Evolutionary conservation across 2,797 vertebrate genomes (phyloP).

Genomic region (Synanceia verrucosa): DNA sequence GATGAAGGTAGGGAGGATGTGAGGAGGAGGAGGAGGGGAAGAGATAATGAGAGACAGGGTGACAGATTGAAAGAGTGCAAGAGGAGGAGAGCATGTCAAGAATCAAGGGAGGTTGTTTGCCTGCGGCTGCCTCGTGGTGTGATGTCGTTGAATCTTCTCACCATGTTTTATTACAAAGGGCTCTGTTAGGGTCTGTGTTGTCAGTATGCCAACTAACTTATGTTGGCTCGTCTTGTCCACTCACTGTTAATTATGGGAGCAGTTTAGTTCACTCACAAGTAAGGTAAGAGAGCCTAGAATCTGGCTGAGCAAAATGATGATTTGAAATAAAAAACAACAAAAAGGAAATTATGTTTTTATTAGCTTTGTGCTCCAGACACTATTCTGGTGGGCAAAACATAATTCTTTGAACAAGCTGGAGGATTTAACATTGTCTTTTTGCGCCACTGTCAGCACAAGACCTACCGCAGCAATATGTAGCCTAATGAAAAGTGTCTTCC

Average conservation of each 20-base stretch:
- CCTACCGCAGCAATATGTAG: neutral
- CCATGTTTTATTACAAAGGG: conserved; percentile 58
- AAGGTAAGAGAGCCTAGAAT: neutral
- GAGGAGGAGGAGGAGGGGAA: conserved; percentile 44
- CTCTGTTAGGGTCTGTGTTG: conserved; percentile 36
- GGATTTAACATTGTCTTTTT: neutral
- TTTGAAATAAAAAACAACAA: neutral
- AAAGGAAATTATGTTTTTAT: neutral
- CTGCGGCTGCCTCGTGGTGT: conserved; percentile 62
- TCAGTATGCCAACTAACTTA: conserved; percentile 34
- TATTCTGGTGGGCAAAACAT: neutral
- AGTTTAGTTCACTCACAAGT: conserved; percentile 9
- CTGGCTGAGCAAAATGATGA: neutral
- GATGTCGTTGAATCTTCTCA: conserved; percentile 60
- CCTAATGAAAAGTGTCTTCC: neutral
- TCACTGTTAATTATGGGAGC: conserved; percentile 17
- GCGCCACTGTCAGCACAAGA: neutral
- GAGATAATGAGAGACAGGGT: conserved; percentile 70
- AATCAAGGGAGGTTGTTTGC: conserved; percentile 66
- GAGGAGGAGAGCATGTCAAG: conserved; percentile 67
- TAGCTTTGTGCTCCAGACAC: neutral
- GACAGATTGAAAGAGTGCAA: conserved; percentile 70
- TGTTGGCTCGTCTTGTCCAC: conserved; percentile 16
- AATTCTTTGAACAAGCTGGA: neutral
- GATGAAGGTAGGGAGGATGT: conserved; percentile 51